phyloP scores from a whole-genome alignment of 1,140 invertebrate genomes.

The Cepaea nemoralis region DNA sequence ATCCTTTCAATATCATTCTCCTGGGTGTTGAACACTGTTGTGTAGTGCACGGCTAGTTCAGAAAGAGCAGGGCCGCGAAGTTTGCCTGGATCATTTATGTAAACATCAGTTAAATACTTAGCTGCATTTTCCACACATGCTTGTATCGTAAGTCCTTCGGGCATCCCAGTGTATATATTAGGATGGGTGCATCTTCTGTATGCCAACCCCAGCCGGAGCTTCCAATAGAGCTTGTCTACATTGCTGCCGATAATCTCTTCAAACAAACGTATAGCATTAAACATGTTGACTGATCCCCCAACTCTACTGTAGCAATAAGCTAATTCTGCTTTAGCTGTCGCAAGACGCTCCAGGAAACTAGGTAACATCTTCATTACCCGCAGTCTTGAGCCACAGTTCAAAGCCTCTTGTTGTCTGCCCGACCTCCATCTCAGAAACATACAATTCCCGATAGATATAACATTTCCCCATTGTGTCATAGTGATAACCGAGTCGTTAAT shows the following conservation, averaged over 20 bases:
- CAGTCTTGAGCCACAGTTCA: not conserved
- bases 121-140: not conserved
- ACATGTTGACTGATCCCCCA: not conserved
- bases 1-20: not conserved
- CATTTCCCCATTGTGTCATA: not conserved
- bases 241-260: not conserved
- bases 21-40: not conserved
- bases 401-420: not conserved
- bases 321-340: not conserved
- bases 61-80: not conserved
- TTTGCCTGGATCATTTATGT: no score
- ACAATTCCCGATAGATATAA: no score
- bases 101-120: not conserved
- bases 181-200: not conserved
- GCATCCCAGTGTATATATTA: not conserved
- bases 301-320: constrained; percentile 1
- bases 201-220: no score
- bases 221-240: not conserved
- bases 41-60: not conserved
- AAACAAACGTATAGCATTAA: not conserved
- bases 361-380: not conserved
- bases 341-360: not conserved
- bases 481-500: not conserved
- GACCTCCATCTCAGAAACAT: not conserved
- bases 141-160: not conserved